phyloP scores from a whole-genome alignment of 64 coral and sea anemone species.

The Stylophora pistillata region DNA sequence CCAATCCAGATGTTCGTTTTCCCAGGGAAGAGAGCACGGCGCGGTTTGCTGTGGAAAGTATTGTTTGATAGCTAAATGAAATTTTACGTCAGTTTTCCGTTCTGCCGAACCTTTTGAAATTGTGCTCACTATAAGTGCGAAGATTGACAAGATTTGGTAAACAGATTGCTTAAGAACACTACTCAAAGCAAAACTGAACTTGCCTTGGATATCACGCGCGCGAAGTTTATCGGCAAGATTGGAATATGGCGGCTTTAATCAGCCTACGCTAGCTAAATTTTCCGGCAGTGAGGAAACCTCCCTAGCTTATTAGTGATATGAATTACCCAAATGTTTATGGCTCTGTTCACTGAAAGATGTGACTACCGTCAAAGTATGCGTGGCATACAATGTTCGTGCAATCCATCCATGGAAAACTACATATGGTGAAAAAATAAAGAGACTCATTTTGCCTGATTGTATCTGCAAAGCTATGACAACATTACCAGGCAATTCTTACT shows the following conservation, averaged over 20 bases:
- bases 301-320: neutral
- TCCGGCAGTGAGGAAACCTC: neutral
- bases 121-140: neutral
- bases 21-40: conserved; percentile 25
- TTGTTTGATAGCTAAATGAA: conserved; percentile 11
- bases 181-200: neutral
- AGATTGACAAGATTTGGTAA: neutral
- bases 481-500: no score
- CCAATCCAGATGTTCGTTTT: conserved; percentile 39
- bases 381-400: no score
- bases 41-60: conserved; percentile 25
- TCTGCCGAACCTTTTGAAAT: neutral
- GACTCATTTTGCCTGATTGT: no score
- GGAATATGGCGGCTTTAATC: neutral
- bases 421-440: no score
- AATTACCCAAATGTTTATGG: neutral
- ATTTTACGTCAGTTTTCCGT: neutral
- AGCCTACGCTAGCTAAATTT: no score
- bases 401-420: no score
- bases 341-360: no score
- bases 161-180: neutral
- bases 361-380: no score
- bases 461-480: no score
- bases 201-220: neutral
- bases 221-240: neutral